These are phyloP conservation scores for Eospalax fontanierii DNA, from an alignment of 2,797 vertebrate genomes.

Conservation along the genomic window DNA sequence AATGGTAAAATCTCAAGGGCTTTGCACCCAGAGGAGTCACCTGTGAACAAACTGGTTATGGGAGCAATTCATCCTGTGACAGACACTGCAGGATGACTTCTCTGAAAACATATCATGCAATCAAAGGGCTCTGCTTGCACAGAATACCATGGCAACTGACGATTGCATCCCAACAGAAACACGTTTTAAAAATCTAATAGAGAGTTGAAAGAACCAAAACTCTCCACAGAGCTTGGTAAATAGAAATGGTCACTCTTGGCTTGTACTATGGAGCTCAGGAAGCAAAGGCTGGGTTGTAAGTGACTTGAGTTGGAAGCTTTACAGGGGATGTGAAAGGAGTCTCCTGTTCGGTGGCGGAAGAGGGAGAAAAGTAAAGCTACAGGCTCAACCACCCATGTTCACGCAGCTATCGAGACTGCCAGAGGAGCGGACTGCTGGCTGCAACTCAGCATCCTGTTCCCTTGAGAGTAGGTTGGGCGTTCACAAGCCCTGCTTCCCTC, in stretches of 20 bases:
- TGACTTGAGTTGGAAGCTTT: background rate
- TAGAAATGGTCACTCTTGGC: background rate
- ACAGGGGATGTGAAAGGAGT: background rate
- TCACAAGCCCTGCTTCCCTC: background rate
- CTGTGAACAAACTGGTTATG: conserved; percentile 47
- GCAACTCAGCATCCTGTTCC: background rate
- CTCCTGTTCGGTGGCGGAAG: background rate
- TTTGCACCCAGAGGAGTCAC: background rate
- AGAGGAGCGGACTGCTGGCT: rapidly evolving
- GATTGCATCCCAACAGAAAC: conserved; percentile 32
- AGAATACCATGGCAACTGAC: conserved; percentile 69
- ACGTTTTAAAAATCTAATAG: conserved; percentile 16
- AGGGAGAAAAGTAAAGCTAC: background rate
- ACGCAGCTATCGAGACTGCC: background rate
- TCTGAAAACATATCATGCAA: conserved; percentile 34
- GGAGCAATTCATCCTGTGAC: conserved; percentile 50
- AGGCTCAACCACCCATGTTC: background rate
- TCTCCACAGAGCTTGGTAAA: background rate
- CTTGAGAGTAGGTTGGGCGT: background rate
- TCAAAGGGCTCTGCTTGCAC: conserved; percentile 63
- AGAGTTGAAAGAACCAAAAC: conserved; percentile 46
- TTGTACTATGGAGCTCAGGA: background rate
- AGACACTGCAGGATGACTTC: background rate
- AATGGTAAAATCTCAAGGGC: conserved; percentile 48
- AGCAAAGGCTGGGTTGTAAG: background rate